These are phyloP conservation scores for Orthosia incerta DNA, from an alignment of 2,888 invertebrate genomes.

Conservation along the genomic window DNA sequence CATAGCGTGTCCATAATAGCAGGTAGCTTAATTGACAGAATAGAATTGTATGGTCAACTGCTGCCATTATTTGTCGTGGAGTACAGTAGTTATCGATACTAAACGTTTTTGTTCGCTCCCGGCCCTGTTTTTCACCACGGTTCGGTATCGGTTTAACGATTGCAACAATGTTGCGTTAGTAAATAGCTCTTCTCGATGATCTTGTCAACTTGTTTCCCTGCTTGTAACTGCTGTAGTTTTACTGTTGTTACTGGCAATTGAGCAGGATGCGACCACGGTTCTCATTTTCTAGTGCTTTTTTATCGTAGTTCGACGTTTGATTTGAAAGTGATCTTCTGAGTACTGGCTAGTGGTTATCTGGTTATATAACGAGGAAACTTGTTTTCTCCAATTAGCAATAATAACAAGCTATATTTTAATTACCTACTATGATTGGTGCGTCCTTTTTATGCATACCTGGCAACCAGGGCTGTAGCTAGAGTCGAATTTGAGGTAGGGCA, in stretches of 20 bases:
- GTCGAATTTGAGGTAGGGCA: no score
- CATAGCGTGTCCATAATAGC: neutral
- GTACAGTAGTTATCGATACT: neutral
- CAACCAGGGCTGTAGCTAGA: no score
- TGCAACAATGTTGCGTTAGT: conserved; percentile 47
- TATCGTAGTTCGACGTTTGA: neutral
- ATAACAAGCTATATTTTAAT: no score
- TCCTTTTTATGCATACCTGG: no score
- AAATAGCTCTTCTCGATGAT: conserved; percentile 23
- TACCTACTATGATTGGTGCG: no score
- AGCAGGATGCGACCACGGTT: neutral
- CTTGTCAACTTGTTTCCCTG: conserved; percentile 16
- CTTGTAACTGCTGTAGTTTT: conserved; percentile 1
- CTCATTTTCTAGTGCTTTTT: neutral
- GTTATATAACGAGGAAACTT: neutral
- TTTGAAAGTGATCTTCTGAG: neutral
- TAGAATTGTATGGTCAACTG: conserved; percentile 1
- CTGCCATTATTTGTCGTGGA: neutral
- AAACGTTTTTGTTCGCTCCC: conserved; percentile 3
- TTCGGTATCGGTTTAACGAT: conserved; percentile 7
- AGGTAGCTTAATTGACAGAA: neutral
- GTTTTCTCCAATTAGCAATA: neutral
- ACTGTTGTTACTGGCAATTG: neutral
- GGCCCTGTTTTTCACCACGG: neutral
- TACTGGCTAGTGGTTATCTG: neutral